Evolutionary conservation across 2,797 vertebrate species (phyloP), one percentile per base, ranked within the genome.

Genomic region (Lerista edwardsae): DNA sequence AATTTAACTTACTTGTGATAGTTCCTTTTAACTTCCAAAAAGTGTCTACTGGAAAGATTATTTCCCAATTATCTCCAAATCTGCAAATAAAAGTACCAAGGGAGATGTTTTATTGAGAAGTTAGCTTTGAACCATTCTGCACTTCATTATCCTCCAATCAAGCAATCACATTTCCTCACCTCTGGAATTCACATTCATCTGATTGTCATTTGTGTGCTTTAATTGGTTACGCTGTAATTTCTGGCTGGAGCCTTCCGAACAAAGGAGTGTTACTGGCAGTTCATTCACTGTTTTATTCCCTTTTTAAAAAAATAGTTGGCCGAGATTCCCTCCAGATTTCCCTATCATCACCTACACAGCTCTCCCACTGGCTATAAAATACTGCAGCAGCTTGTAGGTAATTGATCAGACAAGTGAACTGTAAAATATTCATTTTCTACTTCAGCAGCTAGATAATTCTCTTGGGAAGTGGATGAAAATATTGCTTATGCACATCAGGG

Each of bases 391-490:
- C 98, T 99, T 99, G 98, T 98, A 98, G 97, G 98, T 98, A 99
- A 99, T 99, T 99, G 98, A 99, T 99, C 97, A 99, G 98, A 97
- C 97, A 98, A 99, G 98, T 98, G 98, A 98, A 99, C 97, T 99
- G 98, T 99, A 99, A 99, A 99, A 99, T 99, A 99, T 99, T 99
- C 97, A 99, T 99, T 99, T 99, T 99, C 98, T 99, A 98, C 98
- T 98, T 98, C 97, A 99, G 98, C 97, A 98, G 97, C 96, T 97
- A 99, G 98, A 98, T 98, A 98, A 98, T 98, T 98, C 98, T 98
- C 97, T 94, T 55, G 97, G 97, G 98, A 98, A 97, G 97, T 96
- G 96, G 97, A 98, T 97, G 96, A 97, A 97, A 98, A 98, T 98
- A 98, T 98, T 99, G 97, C 97, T 98, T 97, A 98, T 98, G 98